Evolutionary conservation across 2,888 invertebrate genomes (phyloP), one percentile per base, ranked within the genome.

Genomic region (Platycheirus albimanus): DNA sequence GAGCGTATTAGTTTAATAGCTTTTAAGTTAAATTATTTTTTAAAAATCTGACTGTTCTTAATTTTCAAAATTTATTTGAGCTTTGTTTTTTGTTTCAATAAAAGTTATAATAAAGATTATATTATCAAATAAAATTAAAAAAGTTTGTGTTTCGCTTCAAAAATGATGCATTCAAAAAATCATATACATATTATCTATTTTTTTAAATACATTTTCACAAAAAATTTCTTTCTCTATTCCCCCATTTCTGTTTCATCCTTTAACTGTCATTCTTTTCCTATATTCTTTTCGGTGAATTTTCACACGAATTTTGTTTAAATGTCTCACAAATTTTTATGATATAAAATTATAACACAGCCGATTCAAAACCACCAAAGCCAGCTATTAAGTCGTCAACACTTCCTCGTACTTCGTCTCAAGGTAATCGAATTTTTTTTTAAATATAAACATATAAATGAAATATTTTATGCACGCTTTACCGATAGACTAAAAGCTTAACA

Each of bases 321-420:
- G 54, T 81, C 49, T 77, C 81, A 74, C 78, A 74, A 78, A 54
- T 43, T 67, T 49, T 61, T 49, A 49, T 54, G 36, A 20, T 33
- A 38, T 28, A 56, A 63, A 38, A 61, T 15, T 36, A 28, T 63
- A 61, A 63, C 66, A 83, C 93, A 96, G 96, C 96, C 94, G 97
- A 97, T 93, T 94, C 96, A 92, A 97, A 97, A 93, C 97, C 97
- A 91, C 95, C 97, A 91, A 98, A 97, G 94, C 97, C 97, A 92
- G 97, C 97, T 92, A 97, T 98, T 93, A 98, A 97, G 94, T 97
- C 97, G 91, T 97, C 97, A 89, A 97, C 97, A 91, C 95, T 97
- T 92, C 97, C 97, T 91, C 94, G 97, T 93, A 97, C 96, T 90
- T 96, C 97, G 88, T 97, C 97, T 88, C 97, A 97, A 96, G 97